Conservation (phyloP, 2,113 vertebrate genomes). For the Planiliza haematocheilus region DNA sequence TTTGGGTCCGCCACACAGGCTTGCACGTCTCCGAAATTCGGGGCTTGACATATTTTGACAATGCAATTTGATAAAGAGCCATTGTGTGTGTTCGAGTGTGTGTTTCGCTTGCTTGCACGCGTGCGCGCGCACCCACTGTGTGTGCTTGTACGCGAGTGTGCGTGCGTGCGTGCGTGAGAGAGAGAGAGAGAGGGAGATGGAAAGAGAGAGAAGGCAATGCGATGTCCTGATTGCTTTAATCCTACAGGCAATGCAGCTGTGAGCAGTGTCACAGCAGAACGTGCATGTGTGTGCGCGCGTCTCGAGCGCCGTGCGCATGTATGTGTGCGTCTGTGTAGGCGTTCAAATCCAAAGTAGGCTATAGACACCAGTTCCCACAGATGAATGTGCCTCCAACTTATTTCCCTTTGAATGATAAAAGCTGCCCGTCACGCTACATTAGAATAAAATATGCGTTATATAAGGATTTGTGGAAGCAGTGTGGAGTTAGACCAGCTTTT, state of each 20-base stretch:
- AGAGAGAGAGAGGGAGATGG: constrained; percentile 39
- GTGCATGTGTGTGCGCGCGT: constrained; percentile 37
- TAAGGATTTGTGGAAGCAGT: constrained; percentile 58
- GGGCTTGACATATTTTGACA: constrained; percentile 70
- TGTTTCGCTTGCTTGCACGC: no score
- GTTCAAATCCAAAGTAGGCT: constrained; percentile 83
- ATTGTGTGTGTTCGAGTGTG: constrained; percentile 27
- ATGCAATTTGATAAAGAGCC: constrained; percentile 77
- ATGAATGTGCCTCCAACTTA: constrained; percentile 52
- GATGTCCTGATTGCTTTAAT: constrained; percentile 90
- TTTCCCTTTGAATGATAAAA: constrained; percentile 15
- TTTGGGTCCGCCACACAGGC: constrained; percentile 47
- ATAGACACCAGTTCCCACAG: constrained; percentile 37
- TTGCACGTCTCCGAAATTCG: constrained; percentile 59
- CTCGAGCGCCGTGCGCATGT: constrained; percentile 30
- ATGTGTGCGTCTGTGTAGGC: constrained; percentile 79
- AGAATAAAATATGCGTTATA: constrained; percentile 54
- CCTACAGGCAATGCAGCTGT: constrained; percentile 98
- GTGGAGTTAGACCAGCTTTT: constrained; percentile 62
- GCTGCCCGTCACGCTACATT: constrained; percentile 24
- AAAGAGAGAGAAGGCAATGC: constrained; percentile 79
- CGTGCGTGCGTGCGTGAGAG: background rate
- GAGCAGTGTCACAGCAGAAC: constrained; percentile 91
- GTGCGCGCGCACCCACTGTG: constrained; percentile 12
- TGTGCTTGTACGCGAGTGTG: constrained; percentile 7